Base-by-base conservation (phyloP, 2,888 invertebrate species). In the Urechis unicinctus region DNA sequence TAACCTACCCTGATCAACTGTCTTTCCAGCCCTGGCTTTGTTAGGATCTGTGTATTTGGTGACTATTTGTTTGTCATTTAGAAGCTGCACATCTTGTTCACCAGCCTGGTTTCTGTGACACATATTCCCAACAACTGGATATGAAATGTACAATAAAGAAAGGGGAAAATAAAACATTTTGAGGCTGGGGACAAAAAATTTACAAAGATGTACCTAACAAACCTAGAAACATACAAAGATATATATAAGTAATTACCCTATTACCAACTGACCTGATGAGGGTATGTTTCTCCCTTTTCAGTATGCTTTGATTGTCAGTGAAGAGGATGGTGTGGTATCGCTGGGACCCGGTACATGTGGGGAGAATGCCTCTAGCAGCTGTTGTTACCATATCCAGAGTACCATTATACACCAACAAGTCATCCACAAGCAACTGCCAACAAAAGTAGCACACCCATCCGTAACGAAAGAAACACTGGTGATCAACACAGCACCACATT, bases 331-430 rank as follows among this genome's bases (percentile, higher is more conserved):
- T 77, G 58, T 76, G 75, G 57, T 77, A 72, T 22, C 61, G 63
- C 57, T 74, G 71, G 0, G 74, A 63, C 0, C 61, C 66, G 45
- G 64, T 61, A 56, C 66, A 65, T 17, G 62, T 71, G 21, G 75
- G 74, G 48, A 77, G 58, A 45, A 74, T 75, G 6, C 75, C 75
- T 28, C 67, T 61, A 22, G 69, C 71, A 17, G 55, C 67, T 2
- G 53, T 4, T 21, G 21, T 22, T 45, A 74, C 70, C 44, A 70
- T 64, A 55, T 81, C 80, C 43, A 88, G 75, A 26, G 84, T 83
- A 26, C 90, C 90, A 71, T 87, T 89, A 75, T 86, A 88, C 30
- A 90, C 82, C 61, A 90, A 77, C 61, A 90, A 78, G 74, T 91
- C 90, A 70, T 91, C 90, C 61, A 90, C 86, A 62, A 89, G 78